phyloP scores from a whole-genome alignment of 2,888 invertebrate species.

The Sussaba pulchella region DNA sequence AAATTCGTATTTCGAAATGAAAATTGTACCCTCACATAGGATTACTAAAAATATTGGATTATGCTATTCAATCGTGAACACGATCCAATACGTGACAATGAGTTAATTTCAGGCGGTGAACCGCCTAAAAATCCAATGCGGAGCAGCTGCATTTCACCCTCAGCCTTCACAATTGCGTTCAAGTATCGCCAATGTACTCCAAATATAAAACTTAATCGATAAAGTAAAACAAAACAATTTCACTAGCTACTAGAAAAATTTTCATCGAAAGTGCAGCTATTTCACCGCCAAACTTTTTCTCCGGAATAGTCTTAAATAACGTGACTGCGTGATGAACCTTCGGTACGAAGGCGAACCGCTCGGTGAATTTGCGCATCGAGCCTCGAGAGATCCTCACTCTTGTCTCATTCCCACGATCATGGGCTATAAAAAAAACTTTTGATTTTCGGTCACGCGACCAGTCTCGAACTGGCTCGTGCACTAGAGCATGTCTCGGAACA shows the following conservation, averaged over 20 bases:
- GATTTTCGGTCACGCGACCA: conserved; percentile 78
- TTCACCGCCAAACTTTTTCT: not conserved
- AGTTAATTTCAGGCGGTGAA: too few relatives aligned
- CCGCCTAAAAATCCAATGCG: too few relatives aligned
- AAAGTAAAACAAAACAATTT: not conserved
- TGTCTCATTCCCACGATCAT: conserved; percentile 76
- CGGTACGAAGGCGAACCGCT: conserved; percentile 36
- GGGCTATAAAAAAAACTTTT: conserved; percentile 74
- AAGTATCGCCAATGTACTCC: too few relatives aligned
- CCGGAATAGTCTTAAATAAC: conserved; percentile 6
- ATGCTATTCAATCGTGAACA: too few relatives aligned
- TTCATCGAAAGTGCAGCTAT: not conserved
- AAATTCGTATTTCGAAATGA: too few relatives aligned
- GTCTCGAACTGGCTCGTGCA: not conserved
- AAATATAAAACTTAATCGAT: too few relatives aligned
- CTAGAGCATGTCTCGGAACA: conserved; percentile 19
- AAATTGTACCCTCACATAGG: too few relatives aligned
- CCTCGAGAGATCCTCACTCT: conserved; percentile 57
- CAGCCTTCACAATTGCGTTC: too few relatives aligned
- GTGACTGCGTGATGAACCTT: conserved; percentile 40
- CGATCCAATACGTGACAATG: too few relatives aligned
- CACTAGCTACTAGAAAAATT: not conserved
- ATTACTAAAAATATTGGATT: too few relatives aligned
- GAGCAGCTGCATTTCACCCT: too few relatives aligned
- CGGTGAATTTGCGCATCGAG: conserved; percentile 53